A percentile compares a stretch with the other conserved stretches of the same genome.
Evolutionary conservation across 2,888 invertebrate species (phyloP).

Genomic region (Bombylius major): DNA sequence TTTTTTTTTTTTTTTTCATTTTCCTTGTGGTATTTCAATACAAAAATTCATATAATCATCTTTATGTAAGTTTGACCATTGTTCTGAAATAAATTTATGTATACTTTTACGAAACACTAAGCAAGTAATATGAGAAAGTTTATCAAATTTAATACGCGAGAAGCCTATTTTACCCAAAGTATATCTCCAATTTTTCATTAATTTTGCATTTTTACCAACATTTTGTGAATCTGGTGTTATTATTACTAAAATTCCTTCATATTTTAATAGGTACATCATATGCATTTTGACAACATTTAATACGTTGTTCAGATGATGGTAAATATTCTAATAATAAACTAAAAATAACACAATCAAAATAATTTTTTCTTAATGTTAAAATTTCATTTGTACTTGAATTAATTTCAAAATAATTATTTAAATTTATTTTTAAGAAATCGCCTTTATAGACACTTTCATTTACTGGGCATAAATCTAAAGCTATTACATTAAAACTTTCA

Average conservation of each 20-base stretch:
- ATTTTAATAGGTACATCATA: slow-evolving; percentile 54
- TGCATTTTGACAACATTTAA: slow-evolving; percentile 66
- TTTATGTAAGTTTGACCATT: slow-evolving; percentile 53
- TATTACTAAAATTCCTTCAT: slow-evolving; percentile 67
- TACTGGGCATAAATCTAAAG: no score
- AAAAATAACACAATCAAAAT: slow-evolving; percentile 69
- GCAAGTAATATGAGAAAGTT: slow-evolving; percentile 74
- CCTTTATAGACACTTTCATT: no score
- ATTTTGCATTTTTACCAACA: slow-evolving; percentile 66
- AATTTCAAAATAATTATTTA: no score
- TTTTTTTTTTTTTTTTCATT: not conserved
- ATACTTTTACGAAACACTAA: slow-evolving; percentile 71
- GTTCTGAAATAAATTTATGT: slow-evolving; percentile 41
- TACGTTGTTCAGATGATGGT: slow-evolving; percentile 65
- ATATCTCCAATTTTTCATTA: slow-evolving; percentile 79
- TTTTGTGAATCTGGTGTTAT: slow-evolving; percentile 87
- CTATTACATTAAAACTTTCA: no score
- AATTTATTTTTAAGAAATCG: no score
- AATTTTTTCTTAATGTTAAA: no score
- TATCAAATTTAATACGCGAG: slow-evolving; percentile 69
- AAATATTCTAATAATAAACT: slow-evolving; percentile 83
- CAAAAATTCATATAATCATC: slow-evolving; percentile 42
- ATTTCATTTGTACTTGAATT: no score
- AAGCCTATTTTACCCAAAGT: slow-evolving; percentile 68
- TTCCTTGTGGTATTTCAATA: slow-evolving; percentile 70